These are phyloP conservation scores for Ephialtes manifestator DNA, from an alignment of 2,888 invertebrate genomes.

Conservation along the genomic window DNA sequence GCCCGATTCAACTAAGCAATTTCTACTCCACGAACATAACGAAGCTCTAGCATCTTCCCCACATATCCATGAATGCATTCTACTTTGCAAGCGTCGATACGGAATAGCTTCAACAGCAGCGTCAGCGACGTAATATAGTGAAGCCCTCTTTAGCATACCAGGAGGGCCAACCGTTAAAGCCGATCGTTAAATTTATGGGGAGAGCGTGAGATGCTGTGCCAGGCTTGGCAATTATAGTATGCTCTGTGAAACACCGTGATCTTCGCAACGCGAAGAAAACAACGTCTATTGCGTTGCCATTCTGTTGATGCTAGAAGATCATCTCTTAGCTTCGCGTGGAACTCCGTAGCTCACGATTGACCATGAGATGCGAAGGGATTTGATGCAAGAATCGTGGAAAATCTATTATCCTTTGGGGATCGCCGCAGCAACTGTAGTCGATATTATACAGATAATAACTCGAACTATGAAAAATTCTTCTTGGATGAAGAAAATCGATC, in stretches of 20 bases:
- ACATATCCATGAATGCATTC: conserved; percentile 19
- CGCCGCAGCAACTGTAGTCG: not conserved
- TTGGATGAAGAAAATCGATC: conserved; percentile 3
- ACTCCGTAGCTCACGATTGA: conserved; percentile 50
- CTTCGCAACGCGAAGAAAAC: conserved; percentile 80
- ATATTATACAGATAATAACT: not conserved
- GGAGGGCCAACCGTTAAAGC: conserved; percentile 80
- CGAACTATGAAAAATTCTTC: conserved; percentile 9
- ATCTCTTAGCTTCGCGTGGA: conserved; percentile 45
- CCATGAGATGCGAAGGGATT: conserved; percentile 52
- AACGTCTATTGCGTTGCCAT: conserved; percentile 48
- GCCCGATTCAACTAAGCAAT: conserved; percentile 11
- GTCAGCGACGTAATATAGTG: conserved; percentile 47
- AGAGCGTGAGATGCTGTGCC: conserved; percentile 78
- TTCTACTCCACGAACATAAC: not conserved
- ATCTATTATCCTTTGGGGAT: conserved; percentile 22
- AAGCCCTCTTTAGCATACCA: conserved; percentile 78
- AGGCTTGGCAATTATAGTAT: conserved; percentile 82
- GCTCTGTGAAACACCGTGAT: conserved; percentile 83
- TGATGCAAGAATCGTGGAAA: conserved; percentile 49
- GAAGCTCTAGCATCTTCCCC: not conserved
- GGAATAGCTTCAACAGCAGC: conserved; percentile 51
- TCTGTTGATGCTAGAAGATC: conserved; percentile 17
- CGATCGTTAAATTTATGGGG: conserved; percentile 85
- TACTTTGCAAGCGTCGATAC: conserved; percentile 27